These are phyloP conservation scores for Lochmaea capreae DNA, from an alignment of 2,888 invertebrate genomes.

Conservation along the genomic window DNA sequence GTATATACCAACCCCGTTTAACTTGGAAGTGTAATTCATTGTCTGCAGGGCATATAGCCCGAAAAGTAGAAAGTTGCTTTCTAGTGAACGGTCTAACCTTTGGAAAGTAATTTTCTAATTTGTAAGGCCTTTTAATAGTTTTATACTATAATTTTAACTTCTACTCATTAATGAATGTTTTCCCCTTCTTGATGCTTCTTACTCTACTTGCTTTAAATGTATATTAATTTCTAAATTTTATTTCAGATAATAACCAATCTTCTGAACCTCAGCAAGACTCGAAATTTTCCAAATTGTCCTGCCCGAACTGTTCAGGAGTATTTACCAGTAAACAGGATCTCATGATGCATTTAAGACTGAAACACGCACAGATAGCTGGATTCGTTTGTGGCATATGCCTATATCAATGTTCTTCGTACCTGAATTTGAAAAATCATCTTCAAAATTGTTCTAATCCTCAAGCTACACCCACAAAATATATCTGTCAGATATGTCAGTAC, in stretches of 20 bases:
- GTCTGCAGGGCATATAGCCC: too few species aligned
- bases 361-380: slow-evolving; percentile 68
- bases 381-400: slow-evolving; percentile 71
- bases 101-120: too few species aligned
- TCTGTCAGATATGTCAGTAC: slow-evolving; percentile 69
- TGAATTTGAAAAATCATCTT: slow-evolving; percentile 67
- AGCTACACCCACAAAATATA: slow-evolving; percentile 62
- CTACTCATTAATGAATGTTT: too few species aligned
- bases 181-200: too few species aligned
- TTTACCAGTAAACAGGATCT: slow-evolving; percentile 67
- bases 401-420: slow-evolving; percentile 66
- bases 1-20: too few species aligned
- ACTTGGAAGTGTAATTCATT: too few species aligned
- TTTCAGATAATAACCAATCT: slow-evolving; percentile 50
- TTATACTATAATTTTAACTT: too few species aligned
- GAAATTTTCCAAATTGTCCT: slow-evolving; percentile 46
- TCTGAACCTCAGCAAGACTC: slow-evolving; percentile 37
- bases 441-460: slow-evolving; percentile 66
- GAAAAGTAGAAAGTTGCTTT: too few species aligned
- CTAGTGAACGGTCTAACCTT: too few species aligned
- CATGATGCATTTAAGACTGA: slow-evolving; percentile 69
- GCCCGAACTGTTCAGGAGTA: slow-evolving; percentile 63
- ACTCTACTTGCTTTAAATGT: too few species aligned
- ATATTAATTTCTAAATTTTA: too few species aligned
- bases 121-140: too few species aligned